These are phyloP conservation scores for Ranitomeya variabilis DNA, from an alignment of 2,113 vertebrate genomes.

Conservation along the genomic window DNA sequence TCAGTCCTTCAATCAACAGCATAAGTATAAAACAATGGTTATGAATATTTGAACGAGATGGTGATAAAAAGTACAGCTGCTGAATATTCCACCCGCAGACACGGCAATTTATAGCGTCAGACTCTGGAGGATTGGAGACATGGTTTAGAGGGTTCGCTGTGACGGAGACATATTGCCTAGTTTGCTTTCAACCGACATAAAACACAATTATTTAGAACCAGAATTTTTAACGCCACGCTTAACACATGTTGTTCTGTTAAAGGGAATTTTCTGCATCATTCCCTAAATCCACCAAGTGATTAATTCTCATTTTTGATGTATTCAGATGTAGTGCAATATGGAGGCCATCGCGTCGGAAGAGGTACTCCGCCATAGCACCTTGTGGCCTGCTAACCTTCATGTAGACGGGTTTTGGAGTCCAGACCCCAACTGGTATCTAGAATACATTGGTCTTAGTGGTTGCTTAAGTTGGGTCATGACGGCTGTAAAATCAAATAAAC, in stretches of 20 bases:
- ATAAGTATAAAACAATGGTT: slow-evolving; percentile 29
- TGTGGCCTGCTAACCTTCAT: neutral
- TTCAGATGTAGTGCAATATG: neutral
- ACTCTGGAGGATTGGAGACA: slow-evolving; percentile 16
- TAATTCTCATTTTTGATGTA: slow-evolving; percentile 4
- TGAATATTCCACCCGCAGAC: slow-evolving; percentile 29
- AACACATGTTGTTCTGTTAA: slow-evolving; percentile 22
- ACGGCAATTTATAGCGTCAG: slow-evolving; percentile 17
- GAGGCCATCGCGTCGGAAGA: neutral
- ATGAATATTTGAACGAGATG: slow-evolving; percentile 42
- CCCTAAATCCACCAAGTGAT: neutral
- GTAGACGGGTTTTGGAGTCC: neutral
- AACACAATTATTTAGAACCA: slow-evolving; percentile 18
- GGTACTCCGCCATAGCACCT: neutral
- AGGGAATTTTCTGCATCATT: slow-evolving; percentile 16
- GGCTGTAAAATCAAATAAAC: too few relatives aligned
- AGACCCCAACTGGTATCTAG: neutral
- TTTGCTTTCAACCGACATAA: neutral
- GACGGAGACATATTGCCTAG: slow-evolving; percentile 11
- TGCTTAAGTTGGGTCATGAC: neutral
- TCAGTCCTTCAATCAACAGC: neutral
- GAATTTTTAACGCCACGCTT: neutral
- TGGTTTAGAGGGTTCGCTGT: neutral
- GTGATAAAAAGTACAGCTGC: slow-evolving; percentile 39
- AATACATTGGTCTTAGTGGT: neutral